Evolutionary conservation across 2,888 invertebrate genomes (phyloP), one percentile per base, ranked within the genome.

Genomic region (Drosophila neoperkinsi): DNA sequence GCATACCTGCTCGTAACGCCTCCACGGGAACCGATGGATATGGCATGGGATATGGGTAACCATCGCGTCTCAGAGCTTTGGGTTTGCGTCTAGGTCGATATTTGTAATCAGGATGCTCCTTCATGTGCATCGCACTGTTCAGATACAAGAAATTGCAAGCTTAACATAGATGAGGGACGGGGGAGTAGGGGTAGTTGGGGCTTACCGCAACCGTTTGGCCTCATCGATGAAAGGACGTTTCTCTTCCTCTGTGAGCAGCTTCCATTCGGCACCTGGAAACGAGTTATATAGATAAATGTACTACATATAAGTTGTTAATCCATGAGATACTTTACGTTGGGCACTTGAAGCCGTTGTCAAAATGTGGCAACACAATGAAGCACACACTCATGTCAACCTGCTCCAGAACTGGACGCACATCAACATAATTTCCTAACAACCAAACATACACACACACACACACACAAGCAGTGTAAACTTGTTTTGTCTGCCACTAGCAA

Each of bases 171-270:
- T 4, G 4, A 9, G 7, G 11, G 18, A 4, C n/a, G 9, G 21
- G 11, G 5, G 43, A 2, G 43, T 43, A 5, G 5, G 11, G 43
- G 11, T 13, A 6, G 43, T 43, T 46, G 10, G 0, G 21, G 65
- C 82, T 88, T 90, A 93, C 93, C 93, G 91, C 85, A 99, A 95
- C 75, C 99, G 95, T 93, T 99, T 99, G 18, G 99, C 99, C 93
- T 99, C 99, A 93, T 99, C 99, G 82, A 99, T 99, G 94, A 99
- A 99, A 33, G 99, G 99, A 91, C 99, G 95, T 94, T 99, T 99
- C 92, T 98, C 98, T 82, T 97, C 96, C 94, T 99, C 99, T 3
- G 97, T 96, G 52, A 99, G 94, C 61, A 97, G 94, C 93, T 99
- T 99, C 99, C 99, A 99, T 94, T 99, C 98, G 18, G 98, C 98